Conservation (phyloP, 2,113 vertebrate genomes). For the Pachycephala philippinensis region DNA sequence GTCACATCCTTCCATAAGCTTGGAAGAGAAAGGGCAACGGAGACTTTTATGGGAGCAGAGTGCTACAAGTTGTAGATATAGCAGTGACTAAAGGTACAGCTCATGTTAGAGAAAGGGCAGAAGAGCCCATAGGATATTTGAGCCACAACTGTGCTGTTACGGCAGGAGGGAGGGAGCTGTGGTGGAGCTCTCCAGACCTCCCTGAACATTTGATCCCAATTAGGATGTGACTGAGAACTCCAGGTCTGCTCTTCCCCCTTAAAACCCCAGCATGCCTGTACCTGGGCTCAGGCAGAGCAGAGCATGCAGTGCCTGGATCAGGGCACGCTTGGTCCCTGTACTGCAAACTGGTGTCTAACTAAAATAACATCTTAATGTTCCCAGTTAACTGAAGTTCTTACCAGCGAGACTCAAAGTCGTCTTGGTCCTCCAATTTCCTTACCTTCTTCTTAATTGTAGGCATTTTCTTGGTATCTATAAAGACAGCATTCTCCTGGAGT, state of each 20-base stretch:
- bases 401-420: conserved; percentile 92
- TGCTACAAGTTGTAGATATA: accelerated
- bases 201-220: background rate
- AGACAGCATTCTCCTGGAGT: conserved; percentile 87
- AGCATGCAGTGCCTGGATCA: background rate
- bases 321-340: too few relatives aligned
- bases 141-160: background rate
- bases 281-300: background rate
- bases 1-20: conserved; percentile 97
- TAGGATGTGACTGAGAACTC: background rate
- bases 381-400: conserved; percentile 66
- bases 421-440: conserved; percentile 94
- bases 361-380: background rate
- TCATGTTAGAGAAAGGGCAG: background rate
- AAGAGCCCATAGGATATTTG: background rate
- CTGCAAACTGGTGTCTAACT: background rate
- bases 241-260: background rate
- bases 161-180: background rate
- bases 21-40: background rate
- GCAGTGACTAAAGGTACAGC: background rate
- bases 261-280: background rate
- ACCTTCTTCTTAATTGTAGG: conserved; percentile 97
- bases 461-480: conserved; percentile 97
- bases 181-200: background rate
- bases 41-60: background rate